Base-by-base conservation (phyloP, 2,888 invertebrate genomes). In the Unio pictorum region DNA sequence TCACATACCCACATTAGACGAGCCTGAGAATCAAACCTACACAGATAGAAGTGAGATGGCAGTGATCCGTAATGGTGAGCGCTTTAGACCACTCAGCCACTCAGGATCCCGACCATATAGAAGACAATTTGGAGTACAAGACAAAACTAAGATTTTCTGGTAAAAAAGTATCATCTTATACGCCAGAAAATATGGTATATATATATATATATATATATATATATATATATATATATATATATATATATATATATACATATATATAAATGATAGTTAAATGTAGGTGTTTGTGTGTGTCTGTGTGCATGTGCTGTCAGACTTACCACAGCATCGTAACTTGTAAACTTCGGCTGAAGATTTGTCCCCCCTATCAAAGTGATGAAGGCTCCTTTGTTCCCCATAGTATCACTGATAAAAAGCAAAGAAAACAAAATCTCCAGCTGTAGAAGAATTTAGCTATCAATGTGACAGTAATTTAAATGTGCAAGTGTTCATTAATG, bases 351-450 rank as follows among this genome's bases (percentile, higher is more conserved):
- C 89, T 93, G 94, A 92, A 99, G 94, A 90, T 96, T 95, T 73
- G 84, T 45, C 0, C 45, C 87, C 73, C 99, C 99, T 77, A 94
- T 95, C 89, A 99, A 93, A 81, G 94, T 97, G 88, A 99, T 98
- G 91, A 96, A 99, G 86, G 99, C 98, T 89, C 99, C 99, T 91
- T 95, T 94, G 92, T 99, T 99, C 86, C 97, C 98, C 96, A 99
- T 98, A 71, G 97, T 96, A 94, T 99, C 98, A 93, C 98, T 97
- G 91, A 59, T 93, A 92, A 70, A 77, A 23, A 45, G 34, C 45
- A 55, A n/a, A 63, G 28, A 45, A 18, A 4, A 20, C 20, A 26
- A 23, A 23, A 58, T n/a, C 15, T 15, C 26, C 26, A 8, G 15
- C 4, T 20, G 23, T 18, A 20, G 11, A 45, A 45, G 15, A 45